A percentile compares a stretch with the other conserved stretches of the same genome.
Evolutionary conservation across 2,888 invertebrate genomes (phyloP).

Genomic region (Omphaloscelis lunosa): DNA sequence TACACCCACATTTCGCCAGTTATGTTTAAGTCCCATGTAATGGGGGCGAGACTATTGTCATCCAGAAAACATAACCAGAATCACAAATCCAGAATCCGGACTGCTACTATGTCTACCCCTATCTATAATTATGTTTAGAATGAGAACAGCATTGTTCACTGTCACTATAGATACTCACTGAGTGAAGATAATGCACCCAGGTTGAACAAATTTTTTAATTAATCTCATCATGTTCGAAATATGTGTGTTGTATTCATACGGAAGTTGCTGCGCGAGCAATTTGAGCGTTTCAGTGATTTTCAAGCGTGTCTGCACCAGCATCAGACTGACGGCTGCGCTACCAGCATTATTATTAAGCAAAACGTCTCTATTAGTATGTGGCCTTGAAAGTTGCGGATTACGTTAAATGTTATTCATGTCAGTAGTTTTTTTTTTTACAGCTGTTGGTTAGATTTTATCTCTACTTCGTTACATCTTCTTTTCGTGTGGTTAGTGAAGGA

Average conservation of each 20-base stretch:
- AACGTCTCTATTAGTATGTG: conserved; percentile 59
- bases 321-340: conserved; percentile 54
- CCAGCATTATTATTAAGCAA: conserved; percentile 63
- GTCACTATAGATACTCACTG: background rate
- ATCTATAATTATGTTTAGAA: background rate
- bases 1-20: background rate
- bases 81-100: background rate
- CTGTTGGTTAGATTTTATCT: background rate
- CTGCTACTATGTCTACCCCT: background rate
- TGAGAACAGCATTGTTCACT: background rate
- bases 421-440: background rate
- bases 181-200: background rate
- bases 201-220: conserved; percentile 1
- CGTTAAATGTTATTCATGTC: background rate
- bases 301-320: conserved; percentile 61
- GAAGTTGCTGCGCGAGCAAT: conserved; percentile 50
- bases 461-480: too few species aligned
- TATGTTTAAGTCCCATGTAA: background rate
- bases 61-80: too few species aligned
- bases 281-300: conserved; percentile 64
- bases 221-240: conserved; percentile 23
- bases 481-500: too few species aligned
- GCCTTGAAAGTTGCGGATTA: conserved; percentile 31
- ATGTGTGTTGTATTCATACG: conserved; percentile 40
- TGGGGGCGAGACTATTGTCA: background rate